Evolutionary conservation across 1,140 invertebrate species (phyloP).

Genomic region (Drosophila mauritiana): DNA sequence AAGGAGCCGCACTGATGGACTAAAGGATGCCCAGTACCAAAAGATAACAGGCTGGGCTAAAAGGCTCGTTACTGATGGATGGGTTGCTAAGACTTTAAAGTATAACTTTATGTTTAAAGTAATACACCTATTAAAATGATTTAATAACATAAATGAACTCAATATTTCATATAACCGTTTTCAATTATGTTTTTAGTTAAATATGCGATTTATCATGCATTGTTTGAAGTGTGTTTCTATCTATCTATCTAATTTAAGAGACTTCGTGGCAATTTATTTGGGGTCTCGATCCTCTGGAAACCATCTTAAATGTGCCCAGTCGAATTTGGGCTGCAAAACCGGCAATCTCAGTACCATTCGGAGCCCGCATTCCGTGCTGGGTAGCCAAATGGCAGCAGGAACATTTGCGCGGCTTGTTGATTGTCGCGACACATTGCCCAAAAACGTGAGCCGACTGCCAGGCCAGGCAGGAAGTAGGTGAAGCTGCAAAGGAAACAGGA

Average conservation of each 20-base stretch:
- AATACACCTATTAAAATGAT: too few species aligned
- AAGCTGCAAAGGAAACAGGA: conserved; percentile 30
- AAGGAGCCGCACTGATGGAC: conserved; percentile 20
- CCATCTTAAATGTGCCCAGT: conserved; percentile 1
- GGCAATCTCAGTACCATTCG: conserved; percentile 12
- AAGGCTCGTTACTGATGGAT: conserved; percentile 16
- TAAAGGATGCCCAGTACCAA: conserved; percentile 22
- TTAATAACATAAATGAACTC: not conserved
- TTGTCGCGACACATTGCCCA: conserved; percentile 79
- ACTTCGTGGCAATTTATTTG: not conserved
- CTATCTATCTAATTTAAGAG: not conserved
- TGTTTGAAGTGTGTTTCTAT: not conserved
- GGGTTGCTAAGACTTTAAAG: not conserved
- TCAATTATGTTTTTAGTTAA: too few species aligned
- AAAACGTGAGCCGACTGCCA: conserved; percentile 73
- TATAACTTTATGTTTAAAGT: not conserved
- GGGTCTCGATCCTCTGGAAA: not conserved
- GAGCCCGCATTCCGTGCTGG: conserved; percentile 14
- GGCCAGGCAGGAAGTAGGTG: conserved; percentile 19
- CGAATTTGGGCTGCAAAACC: conserved; percentile 4
- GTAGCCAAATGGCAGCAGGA: conserved; percentile 44
- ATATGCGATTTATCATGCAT: not conserved
- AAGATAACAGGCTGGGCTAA: not conserved
- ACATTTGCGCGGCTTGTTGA: conserved; percentile 68
- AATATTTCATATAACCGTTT: not conserved